A percentile compares a stretch with the other conserved stretches of the same genome.
Evolutionary conservation across 2,113 vertebrate genomes (phyloP).

Genomic region (Cariama cristata): DNA sequence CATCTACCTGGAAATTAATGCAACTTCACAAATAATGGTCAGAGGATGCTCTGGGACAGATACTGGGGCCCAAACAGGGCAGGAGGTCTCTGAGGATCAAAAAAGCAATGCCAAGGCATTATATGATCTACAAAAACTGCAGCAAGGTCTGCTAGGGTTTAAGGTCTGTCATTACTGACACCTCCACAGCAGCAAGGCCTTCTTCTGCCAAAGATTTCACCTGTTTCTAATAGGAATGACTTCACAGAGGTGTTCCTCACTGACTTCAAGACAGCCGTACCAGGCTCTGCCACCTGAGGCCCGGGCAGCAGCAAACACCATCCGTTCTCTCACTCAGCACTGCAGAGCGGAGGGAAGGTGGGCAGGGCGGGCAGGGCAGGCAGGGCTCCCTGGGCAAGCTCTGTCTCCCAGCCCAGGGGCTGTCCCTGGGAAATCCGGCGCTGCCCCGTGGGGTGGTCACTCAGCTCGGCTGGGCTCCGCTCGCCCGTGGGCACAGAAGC

Average conservation of each 20-base stretch:
- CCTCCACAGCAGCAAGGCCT: background rate
- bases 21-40: background rate
- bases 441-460: background rate
- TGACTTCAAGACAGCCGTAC: fast-evolving
- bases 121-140: background rate
- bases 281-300: fast-evolving
- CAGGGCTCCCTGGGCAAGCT: background rate
- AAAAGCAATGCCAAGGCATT: background rate
- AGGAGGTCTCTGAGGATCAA: background rate
- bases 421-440: background rate
- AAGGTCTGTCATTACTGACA: background rate
- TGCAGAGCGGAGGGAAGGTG: fast-evolving
- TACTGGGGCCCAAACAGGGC: background rate
- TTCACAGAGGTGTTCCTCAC: background rate
- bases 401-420: fast-evolving
- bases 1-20: background rate
- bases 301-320: fast-evolving
- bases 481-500: fast-evolving
- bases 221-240: background rate
- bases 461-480: fast-evolving
- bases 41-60: background rate
- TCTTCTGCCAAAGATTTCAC: background rate
- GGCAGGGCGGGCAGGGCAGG: background rate
- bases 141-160: background rate
- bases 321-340: too few relatives aligned